Percentiles rank a stretch among this genome's conserved stretches.
phyloP scores from a whole-genome alignment of 2,797 vertebrate species.

The Threskiornis aethiopicus region DNA sequence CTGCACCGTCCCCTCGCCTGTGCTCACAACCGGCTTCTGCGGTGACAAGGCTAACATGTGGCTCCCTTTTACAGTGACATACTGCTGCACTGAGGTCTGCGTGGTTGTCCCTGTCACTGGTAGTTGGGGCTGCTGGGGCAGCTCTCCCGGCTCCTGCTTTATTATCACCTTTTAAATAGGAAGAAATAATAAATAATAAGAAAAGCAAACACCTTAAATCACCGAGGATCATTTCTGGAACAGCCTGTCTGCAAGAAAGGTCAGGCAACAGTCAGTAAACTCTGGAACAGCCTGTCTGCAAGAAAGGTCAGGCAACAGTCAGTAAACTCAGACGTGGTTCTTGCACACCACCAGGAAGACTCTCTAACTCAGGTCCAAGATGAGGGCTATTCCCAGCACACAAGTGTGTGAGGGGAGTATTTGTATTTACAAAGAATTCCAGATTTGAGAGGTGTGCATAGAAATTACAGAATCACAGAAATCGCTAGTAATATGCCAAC shows the following conservation, averaged over 20 bases:
- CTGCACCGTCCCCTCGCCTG: slow-evolving; percentile 78
- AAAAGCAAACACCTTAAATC: neutral
- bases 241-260: neutral
- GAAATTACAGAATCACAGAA: neutral
- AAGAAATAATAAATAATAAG: neutral
- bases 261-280: neutral
- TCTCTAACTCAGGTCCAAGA: neutral
- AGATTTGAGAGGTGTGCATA: neutral
- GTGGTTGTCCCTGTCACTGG: slow-evolving; percentile 79
- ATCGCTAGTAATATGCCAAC: neutral
- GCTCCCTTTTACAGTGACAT: slow-evolving; percentile 93
- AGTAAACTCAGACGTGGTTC: rapidly evolving
- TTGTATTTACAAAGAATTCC: neutral
- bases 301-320: neutral
- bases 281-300: neutral
- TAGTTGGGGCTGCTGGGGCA: slow-evolving; percentile 79
- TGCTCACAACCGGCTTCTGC: slow-evolving; percentile 85
- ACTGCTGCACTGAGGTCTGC: slow-evolving; percentile 88
- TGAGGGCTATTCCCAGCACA: neutral
- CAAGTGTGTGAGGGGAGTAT: rapidly evolving
- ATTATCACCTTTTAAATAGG: slow-evolving; percentile 88
- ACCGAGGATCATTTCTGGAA: neutral
- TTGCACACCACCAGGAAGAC: neutral
- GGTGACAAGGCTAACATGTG: slow-evolving; percentile 95
- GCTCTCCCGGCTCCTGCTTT: slow-evolving; percentile 96